Base-by-base conservation (phyloP, 2,888 invertebrate species). In the Panzeria rudis region DNA sequence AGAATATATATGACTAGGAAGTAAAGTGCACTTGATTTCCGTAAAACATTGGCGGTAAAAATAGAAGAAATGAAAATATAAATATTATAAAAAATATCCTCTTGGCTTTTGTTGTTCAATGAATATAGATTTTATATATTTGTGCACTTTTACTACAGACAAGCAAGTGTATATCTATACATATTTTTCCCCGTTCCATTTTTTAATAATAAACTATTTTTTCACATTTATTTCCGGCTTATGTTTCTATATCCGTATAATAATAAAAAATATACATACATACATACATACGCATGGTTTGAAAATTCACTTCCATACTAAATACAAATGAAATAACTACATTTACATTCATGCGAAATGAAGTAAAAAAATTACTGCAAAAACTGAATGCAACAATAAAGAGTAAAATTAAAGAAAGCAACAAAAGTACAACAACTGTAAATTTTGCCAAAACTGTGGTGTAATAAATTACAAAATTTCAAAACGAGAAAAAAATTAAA, bases 151-250 rank as follows among this genome's bases (percentile, higher is more conserved):
- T 3, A 68, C 54, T 41, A 56, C 25, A 17, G 64, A 17, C 54
- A 47, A 35, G n/a, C 35, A 17, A 47, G 59, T 52, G 32, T 59
- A 32, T n/a, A 20, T 68, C 11, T 15, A 2, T 38, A 7, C 38
- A 38, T 41, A 23, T 29, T 38, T 54, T 17, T 52, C 11, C 35
- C n/a, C n/a, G 23, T 25, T 44, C 44, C 25, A 29, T 77, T 72
- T 79, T 80, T 68, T 78, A 69, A 81, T 82, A 82, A 66, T 66
- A 82, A 82, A 82, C 59, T 29, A 4, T 85, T 84, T 86, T 81
- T 86, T 86, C 84, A 71, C 77, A 82, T 81, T 71, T 84, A 86
- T 84, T 86, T 86, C 86, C 86, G 86, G 86, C 76, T 84, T 86
- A 84, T 84, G 82, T 86, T 86, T 86, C 84, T 83, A 86, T 86